Evolutionary conservation across 2,888 invertebrate genomes (phyloP), one percentile per base, ranked within the genome.

Genomic region (Caenorhabditis drosophilae): DNA sequence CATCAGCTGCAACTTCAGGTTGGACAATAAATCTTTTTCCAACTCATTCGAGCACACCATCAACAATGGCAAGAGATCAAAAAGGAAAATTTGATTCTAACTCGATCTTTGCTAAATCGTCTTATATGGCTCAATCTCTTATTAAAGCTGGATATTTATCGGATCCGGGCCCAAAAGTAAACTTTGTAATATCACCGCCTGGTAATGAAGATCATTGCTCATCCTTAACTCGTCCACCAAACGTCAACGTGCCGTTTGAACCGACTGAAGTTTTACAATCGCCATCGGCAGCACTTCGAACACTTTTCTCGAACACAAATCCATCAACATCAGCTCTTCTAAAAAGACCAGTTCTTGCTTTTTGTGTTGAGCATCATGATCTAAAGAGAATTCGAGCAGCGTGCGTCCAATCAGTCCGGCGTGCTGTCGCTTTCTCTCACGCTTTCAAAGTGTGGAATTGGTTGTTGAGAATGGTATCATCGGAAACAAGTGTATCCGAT

Each of bases 261-360:
- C 66, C 66, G n/a, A 27, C 52, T 6, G 66, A 66, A 50, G 66
- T 66, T 4, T 62, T 77, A 0, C 76, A 75, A 44, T 73, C 73
- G 1, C 77, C 77, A 25, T 76, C 76, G 23, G 70, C 68, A 7
- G 76, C 76, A 15, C 53, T 77, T n/a, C 57, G 74, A 26, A 75
- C 77, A 4, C 55, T 77, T 7, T 63, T 76, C 44, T 69, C 72
- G 2, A 61, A 62, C 51, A 62, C 67, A 15, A 67, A 66, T 20
- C 70, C 74, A n/a, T 62, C 64, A 0, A 69, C 70, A 0, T 63
- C 68, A 2, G 61, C 72, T 0, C 67, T 79, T n/a, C 86, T 91
- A 70, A 88, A 89, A 75, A 88, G 93, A 35, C 93, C 94, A 0
- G 92, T 94, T 0, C 89, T 96, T 86, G 86, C 90, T 0, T 97